A percentile compares a stretch with the other conserved stretches of the same genome.
These are phyloP conservation scores for Myotis myotis DNA, from an alignment of 2,797 vertebrate genomes.

Conservation along the genomic window DNA sequence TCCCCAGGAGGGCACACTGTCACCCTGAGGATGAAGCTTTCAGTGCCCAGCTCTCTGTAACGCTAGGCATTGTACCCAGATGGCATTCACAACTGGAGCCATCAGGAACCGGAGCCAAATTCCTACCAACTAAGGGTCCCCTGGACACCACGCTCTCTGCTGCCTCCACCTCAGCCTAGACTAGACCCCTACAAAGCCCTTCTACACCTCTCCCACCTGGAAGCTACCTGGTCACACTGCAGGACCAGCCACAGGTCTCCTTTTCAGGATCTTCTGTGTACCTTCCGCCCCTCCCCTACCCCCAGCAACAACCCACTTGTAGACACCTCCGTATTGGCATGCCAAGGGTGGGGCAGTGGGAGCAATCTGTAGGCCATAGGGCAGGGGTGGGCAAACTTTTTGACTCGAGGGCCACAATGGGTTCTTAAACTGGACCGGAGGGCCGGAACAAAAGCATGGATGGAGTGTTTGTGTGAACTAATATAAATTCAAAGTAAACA, in stretches of 20 bases:
- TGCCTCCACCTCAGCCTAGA: neutral
- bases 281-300: fast-evolving
- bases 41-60: fast-evolving
- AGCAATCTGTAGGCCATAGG: neutral
- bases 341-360: neutral
- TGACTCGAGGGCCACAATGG: too few species aligned
- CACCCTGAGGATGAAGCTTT: neutral
- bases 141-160: neutral
- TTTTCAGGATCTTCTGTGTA: neutral
- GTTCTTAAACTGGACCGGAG: too few species aligned
- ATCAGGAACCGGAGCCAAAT: neutral
- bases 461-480: too few species aligned
- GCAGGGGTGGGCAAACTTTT: too few species aligned
- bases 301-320: neutral
- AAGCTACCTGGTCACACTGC: neutral
- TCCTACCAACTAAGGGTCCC: neutral
- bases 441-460: too few species aligned
- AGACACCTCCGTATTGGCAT: neutral
- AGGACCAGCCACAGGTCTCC: neutral
- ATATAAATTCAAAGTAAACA: too few species aligned
- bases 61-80: neutral
- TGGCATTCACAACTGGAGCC: neutral
- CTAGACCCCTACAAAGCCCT: neutral
- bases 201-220: neutral
- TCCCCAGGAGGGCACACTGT: neutral